Conservation (phyloP, 2,113 vertebrate genomes). For the Salvelinus sp. region DNA sequence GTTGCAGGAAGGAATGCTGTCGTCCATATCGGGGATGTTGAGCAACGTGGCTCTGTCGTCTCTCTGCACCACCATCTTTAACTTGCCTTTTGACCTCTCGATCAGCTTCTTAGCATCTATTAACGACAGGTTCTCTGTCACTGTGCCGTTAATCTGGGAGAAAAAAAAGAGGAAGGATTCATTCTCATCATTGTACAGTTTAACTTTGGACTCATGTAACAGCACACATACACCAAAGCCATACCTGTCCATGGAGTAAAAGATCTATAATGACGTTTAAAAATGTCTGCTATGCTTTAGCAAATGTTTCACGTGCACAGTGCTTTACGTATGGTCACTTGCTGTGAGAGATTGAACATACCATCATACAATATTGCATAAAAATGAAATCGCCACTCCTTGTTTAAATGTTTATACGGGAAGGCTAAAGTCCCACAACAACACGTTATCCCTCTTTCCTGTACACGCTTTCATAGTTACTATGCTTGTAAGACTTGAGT, state of each 20-base stretch:
- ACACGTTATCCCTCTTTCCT: not conserved
- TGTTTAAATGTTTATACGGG: not conserved
- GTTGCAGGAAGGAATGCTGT: conserved; percentile 95
- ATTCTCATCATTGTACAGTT: not conserved
- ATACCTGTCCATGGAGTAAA: not conserved
- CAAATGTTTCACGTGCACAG: not conserved
- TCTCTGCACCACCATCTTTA: conserved; percentile 98
- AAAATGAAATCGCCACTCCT: not conserved
- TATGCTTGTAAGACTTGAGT: not conserved
- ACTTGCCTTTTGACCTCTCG: conserved; percentile 97
- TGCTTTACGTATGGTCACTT: not conserved
- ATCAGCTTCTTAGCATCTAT: conserved; percentile 98
- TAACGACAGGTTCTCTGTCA: conserved; percentile 98
- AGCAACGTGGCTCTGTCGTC: conserved; percentile 92
- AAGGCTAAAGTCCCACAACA: not conserved
- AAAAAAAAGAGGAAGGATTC: not conserved
- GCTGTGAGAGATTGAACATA: not conserved
- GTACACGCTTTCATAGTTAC: not conserved
- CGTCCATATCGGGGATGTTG: conserved; percentile 94
- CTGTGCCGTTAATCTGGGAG: conserved; percentile 94
- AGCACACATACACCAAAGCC: not conserved
- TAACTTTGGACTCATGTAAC: not conserved
- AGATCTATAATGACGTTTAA: not conserved
- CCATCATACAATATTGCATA: not conserved
- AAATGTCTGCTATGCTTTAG: not conserved